A percentile compares a stretch with the other conserved stretches of the same genome.
Evolutionary conservation across 2,113 vertebrate species (phyloP).

Genomic region (Forbesichthys papilliferus): DNA sequence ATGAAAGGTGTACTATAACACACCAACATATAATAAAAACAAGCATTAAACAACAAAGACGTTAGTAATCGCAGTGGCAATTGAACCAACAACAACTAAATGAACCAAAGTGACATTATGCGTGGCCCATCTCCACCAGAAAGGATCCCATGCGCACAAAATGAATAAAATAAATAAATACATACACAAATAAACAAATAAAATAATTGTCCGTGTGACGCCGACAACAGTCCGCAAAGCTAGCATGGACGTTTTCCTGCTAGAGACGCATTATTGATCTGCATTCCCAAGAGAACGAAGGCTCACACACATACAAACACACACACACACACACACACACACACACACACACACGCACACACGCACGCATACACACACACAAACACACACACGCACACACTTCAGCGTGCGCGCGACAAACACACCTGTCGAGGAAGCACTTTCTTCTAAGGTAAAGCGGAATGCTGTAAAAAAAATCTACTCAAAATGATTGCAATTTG

Average conservation of each 20-base stretch:
- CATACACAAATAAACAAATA: constrained; percentile 42
- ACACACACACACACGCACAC: constrained; percentile 25
- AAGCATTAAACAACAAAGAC: not conserved
- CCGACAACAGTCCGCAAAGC: constrained; percentile 65
- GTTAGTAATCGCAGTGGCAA: not conserved
- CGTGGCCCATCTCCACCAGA: constrained; percentile 46
- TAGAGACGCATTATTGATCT: constrained; percentile 77
- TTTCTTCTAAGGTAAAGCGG: constrained; percentile 39
- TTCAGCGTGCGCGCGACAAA: constrained; percentile 41
- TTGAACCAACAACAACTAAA: constrained; percentile 18
- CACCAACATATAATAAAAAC: not conserved
- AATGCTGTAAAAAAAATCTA: constrained; percentile 28
- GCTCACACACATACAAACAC: constrained; percentile 48
- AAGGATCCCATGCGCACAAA: constrained; percentile 46
- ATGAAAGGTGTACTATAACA: no score
- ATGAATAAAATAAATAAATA: constrained; percentile 37
- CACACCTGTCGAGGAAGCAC: constrained; percentile 39
- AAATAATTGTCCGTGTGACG: constrained; percentile 68
- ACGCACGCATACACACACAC: constrained; percentile 39
- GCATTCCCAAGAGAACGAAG: constrained; percentile 74
- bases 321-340: constrained; percentile 32
- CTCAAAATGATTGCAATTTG: constrained; percentile 67
- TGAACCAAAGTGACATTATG: constrained; percentile 53
- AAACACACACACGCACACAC: not conserved
- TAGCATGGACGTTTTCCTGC: constrained; percentile 60